phyloP scores from a whole-genome alignment of 2,113 vertebrate species.

The Archilochus colubris region DNA sequence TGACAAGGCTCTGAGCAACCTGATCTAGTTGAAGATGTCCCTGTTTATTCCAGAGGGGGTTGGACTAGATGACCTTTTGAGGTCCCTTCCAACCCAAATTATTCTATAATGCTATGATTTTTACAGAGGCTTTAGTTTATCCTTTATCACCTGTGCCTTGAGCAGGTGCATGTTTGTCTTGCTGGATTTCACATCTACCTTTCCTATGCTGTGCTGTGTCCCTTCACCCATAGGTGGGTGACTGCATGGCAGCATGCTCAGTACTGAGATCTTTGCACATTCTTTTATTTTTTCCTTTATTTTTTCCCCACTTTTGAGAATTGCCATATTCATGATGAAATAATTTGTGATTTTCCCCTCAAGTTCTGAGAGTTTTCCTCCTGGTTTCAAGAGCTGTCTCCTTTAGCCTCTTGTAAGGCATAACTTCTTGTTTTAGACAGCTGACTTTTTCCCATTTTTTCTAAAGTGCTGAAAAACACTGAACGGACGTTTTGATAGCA shows the following conservation, averaged over 20 bases:
- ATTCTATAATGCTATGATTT: too few species aligned
- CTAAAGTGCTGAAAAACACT: background rate
- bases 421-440: background rate
- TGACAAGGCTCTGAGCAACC: too few species aligned
- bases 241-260: accelerated
- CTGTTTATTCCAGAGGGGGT: too few species aligned
- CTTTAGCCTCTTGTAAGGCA: background rate
- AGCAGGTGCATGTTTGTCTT: background rate
- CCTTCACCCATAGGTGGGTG: background rate
- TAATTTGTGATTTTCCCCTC: background rate
- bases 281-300: background rate
- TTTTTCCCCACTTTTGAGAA: accelerated
- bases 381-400: background rate
- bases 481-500: background rate
- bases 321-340: background rate
- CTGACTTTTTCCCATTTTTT: background rate
- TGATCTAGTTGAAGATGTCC: too few species aligned
- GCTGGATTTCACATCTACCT: background rate
- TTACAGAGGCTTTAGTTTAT: background rate
- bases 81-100: too few species aligned
- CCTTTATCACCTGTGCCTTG: background rate
- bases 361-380: background rate
- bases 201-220: background rate
- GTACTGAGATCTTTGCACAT: background rate
- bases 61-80: too few species aligned